A percentile compares a stretch with the other conserved stretches of the same genome.
Evolutionary conservation across 2,888 invertebrate genomes (phyloP).

Genomic region (Drosophila mimica): DNA sequence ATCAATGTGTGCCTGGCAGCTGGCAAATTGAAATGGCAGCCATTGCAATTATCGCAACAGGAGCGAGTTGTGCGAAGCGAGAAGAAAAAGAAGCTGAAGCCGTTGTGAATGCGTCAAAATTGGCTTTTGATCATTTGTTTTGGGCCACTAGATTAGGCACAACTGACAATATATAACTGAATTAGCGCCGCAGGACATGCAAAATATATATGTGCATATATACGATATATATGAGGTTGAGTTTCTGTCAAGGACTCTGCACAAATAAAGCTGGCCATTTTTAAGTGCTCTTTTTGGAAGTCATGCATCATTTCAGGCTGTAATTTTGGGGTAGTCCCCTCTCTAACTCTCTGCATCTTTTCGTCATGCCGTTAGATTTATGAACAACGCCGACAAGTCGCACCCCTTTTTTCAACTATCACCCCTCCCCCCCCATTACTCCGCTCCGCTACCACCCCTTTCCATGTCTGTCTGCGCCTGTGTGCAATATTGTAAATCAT

Average conservation of each 20-base stretch:
- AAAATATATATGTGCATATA: conserved; percentile 18
- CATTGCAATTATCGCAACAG: conserved; percentile 68
- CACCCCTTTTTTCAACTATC: conserved; percentile 23
- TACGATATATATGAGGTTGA: conserved; percentile 24
- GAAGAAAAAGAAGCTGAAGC: neutral
- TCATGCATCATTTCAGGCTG: conserved; percentile 67
- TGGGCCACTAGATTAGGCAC: conserved; percentile 68
- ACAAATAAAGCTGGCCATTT: conserved; percentile 10
- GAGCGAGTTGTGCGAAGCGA: conserved; percentile 9
- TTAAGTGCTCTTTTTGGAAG: conserved; percentile 30
- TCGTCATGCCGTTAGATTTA: conserved; percentile 80
- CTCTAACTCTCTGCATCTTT: conserved; percentile 63
- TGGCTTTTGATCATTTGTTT: conserved; percentile 37
- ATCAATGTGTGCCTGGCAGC: conserved; percentile 67
- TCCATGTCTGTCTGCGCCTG: conserved; percentile 19
- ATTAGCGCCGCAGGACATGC: conserved; percentile 70
- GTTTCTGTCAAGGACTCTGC: conserved; percentile 26
- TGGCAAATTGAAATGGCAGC: conserved; percentile 73
- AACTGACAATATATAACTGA: conserved; percentile 71
- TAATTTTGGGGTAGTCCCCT: conserved; percentile 27
- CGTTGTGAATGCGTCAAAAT: conserved; percentile 18
- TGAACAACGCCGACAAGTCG: conserved; percentile 52
- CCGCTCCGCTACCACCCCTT: neutral
- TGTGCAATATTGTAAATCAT: conserved; percentile 79
- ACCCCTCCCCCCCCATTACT: neutral